A percentile compares a stretch with the other conserved stretches of the same genome.
Evolutionary conservation across 2,888 invertebrate genomes (phyloP).

Genomic region (Ichneumon xanthorius): DNA sequence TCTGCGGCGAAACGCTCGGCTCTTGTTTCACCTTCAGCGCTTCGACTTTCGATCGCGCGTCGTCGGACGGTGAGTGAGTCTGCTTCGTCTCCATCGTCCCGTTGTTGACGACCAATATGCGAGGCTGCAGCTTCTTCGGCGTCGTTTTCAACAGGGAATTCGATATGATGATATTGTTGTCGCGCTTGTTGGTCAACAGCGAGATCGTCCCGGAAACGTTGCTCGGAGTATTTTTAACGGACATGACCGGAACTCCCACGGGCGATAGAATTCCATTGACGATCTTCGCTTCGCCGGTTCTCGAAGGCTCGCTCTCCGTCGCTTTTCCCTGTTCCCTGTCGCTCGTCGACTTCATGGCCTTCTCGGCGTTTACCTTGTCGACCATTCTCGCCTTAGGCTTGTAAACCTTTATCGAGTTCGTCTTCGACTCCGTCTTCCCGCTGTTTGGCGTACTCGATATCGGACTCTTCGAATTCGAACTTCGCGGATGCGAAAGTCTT

Average conservation of each 20-base stretch:
- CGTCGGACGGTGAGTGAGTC: slow-evolving; percentile 14
- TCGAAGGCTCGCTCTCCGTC: slow-evolving; percentile 34
- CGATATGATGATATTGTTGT: slow-evolving; percentile 59
- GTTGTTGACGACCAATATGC: slow-evolving; percentile 64
- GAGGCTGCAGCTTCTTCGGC: slow-evolving; percentile 52
- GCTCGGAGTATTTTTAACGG: not conserved
- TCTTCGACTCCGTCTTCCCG: slow-evolving; percentile 48
- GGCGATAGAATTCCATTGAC: slow-evolving; percentile 55
- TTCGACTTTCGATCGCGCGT: slow-evolving; percentile 42
- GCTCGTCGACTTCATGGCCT: slow-evolving; percentile 69
- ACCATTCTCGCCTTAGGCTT: slow-evolving; percentile 78
- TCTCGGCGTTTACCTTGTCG: slow-evolving; percentile 77
- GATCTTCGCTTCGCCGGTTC: slow-evolving; percentile 27
- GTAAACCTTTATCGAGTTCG: slow-evolving; percentile 69
- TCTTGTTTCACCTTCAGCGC: slow-evolving; percentile 41
- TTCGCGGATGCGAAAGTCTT: slow-evolving; percentile 52
- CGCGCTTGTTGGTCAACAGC: slow-evolving; percentile 54
- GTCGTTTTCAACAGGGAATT: slow-evolving; percentile 58
- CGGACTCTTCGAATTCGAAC: slow-evolving; percentile 34
- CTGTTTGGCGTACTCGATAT: slow-evolving; percentile 35
- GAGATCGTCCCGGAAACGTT: slow-evolving; percentile 40
- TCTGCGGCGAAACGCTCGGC: slow-evolving; percentile 44
- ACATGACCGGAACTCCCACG: not conserved
- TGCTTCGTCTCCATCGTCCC: slow-evolving; percentile 50
- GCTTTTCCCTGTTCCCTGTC: slow-evolving; percentile 49